phyloP scores from a whole-genome alignment of 2,888 invertebrate genomes.

The Biston betularia region DNA sequence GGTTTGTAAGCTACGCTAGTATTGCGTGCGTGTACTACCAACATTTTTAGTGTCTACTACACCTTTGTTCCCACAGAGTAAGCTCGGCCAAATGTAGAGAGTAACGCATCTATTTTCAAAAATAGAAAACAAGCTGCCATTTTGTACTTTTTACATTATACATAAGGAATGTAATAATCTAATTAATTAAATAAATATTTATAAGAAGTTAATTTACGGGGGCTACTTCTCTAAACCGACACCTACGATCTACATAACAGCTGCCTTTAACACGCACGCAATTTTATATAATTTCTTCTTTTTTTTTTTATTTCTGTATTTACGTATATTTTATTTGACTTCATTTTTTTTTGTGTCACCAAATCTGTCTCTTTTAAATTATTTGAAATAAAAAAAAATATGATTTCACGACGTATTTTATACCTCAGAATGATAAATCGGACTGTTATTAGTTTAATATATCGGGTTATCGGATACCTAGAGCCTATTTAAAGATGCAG shows the following conservation, averaged over 20 bases:
- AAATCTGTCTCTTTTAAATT: conserved; percentile 48
- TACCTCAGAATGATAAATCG: conserved; percentile 41
- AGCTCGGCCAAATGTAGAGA: conserved; percentile 75
- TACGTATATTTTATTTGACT: not conserved
- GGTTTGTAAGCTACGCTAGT: conserved; percentile 44
- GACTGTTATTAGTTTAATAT: conserved; percentile 36
- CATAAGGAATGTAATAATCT: conserved; percentile 59
- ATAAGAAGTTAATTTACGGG: conserved; percentile 52
- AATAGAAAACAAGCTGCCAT: conserved; percentile 76
- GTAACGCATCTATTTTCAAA: conserved; percentile 55
- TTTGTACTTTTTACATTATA: conserved; percentile 62
- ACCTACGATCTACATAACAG: conserved; percentile 72
- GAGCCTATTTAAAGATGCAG: conserved; percentile 36
- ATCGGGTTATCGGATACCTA: conserved; percentile 32
- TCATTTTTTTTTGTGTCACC: conserved; percentile 21
- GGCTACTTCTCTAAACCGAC: conserved; percentile 63
- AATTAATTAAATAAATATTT: conserved; percentile 54
- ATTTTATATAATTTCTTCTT: conserved; percentile 38
- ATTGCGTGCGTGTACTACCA: conserved; percentile 67
- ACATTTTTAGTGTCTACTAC: conserved; percentile 54
- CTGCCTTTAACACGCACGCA: conserved; percentile 75
- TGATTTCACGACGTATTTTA: conserved; percentile 5
- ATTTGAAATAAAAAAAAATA: conserved; percentile 24
- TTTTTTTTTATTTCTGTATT: too few relatives aligned
- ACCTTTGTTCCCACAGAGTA: conserved; percentile 83